A percentile compares a stretch with the other conserved stretches of the same genome.
Conservation (phyloP, 2,888 invertebrate species). For the Muscina levida region DNA sequence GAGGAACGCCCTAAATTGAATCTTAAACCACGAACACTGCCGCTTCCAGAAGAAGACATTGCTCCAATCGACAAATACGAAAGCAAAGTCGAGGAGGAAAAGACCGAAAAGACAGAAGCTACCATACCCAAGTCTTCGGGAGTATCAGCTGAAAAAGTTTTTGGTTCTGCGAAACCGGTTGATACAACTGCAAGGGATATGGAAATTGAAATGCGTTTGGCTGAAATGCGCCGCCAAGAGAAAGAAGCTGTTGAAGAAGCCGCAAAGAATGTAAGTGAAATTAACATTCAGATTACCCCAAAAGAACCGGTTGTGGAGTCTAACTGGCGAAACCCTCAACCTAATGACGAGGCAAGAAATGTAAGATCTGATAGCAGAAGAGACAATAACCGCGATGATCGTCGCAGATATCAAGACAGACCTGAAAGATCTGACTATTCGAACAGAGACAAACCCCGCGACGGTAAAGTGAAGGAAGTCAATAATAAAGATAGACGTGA, state of each 20-base stretch:
- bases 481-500: too few species aligned
- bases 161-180: slow-evolving; percentile 97
- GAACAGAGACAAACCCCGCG: too few species aligned
- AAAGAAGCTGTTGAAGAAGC: slow-evolving; percentile 67
- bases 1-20: slow-evolving; percentile 86
- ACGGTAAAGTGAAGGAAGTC: too few species aligned
- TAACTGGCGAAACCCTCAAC: background rate
- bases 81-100: slow-evolving; percentile 44
- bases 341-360: background rate
- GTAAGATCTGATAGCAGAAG: too few species aligned
- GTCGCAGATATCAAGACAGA: too few species aligned
- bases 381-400: too few species aligned
- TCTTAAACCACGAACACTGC: slow-evolving; percentile 89
- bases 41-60: slow-evolving; percentile 80
- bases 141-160: slow-evolving; percentile 87
- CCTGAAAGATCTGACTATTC: too few species aligned
- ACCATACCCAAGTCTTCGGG: slow-evolving; percentile 76
- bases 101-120: slow-evolving; percentile 54
- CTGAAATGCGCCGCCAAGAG: slow-evolving; percentile 81
- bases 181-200: slow-evolving; percentile 94
- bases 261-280: background rate
- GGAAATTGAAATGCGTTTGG: slow-evolving; percentile 93
- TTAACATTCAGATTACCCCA: background rate
- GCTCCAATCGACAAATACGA: slow-evolving; percentile 50
- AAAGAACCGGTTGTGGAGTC: background rate